These are phyloP conservation scores for Phrynosoma platyrhinos DNA, from an alignment of 2,113 vertebrate species.

Conservation along the genomic window DNA sequence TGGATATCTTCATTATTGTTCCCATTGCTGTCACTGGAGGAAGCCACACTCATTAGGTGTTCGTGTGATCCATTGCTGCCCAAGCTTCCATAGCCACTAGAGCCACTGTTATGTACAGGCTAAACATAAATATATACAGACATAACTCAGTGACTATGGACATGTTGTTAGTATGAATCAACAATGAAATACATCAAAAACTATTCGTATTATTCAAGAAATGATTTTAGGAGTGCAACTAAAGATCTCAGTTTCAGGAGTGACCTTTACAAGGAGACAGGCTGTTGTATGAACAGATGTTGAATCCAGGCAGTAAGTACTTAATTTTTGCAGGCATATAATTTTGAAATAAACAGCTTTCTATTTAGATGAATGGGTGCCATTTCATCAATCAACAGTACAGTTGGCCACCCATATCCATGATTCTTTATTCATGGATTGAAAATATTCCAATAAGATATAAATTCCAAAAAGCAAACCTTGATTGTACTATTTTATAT, in stretches of 20 bases:
- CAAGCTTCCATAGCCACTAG: conserved; percentile 94
- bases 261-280: not conserved
- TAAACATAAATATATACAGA: conserved; percentile 58
- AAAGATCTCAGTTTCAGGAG: conserved; percentile 7
- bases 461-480: too few species aligned
- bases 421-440: too few species aligned
- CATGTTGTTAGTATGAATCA: not conserved
- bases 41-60: conserved; percentile 88
- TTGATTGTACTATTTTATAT: too few species aligned
- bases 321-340: not conserved
- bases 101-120: conserved; percentile 93
- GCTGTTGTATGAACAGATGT: not conserved
- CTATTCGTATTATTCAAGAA: not conserved
- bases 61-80: conserved; percentile 94
- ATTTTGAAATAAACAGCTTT: not conserved
- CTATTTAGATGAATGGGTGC: not conserved
- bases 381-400: not conserved
- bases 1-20: conserved; percentile 80
- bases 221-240: conserved; percentile 1
- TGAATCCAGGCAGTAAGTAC: not conserved
- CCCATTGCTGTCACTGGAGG: conserved; percentile 91
- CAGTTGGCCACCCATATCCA: not conserved
- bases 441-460: too few species aligned
- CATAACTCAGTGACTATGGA: not conserved
- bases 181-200: not conserved